phyloP scores from a whole-genome alignment of 2,888 invertebrate species.

The Altica lythri region DNA sequence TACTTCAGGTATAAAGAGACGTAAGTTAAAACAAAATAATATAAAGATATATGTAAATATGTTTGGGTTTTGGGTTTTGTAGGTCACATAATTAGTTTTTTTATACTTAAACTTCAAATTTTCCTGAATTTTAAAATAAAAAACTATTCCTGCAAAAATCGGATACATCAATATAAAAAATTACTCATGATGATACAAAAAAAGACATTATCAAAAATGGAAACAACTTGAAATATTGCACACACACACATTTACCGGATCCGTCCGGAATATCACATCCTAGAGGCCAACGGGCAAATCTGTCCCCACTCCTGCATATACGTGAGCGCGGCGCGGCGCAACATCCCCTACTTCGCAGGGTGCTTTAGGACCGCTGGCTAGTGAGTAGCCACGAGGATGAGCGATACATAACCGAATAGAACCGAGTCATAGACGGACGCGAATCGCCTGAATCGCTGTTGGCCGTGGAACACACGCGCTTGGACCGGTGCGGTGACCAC shows the following conservation, averaged over 20 bases:
- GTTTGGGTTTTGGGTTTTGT: no score
- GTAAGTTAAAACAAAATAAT: no score
- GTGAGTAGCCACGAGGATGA: constrained; percentile 53
- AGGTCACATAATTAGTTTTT: no score
- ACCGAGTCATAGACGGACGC: constrained; percentile 32
- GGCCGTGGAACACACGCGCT: constrained; percentile 57
- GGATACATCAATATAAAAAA: no score
- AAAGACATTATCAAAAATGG: background rate
- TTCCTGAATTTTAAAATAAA: no score
- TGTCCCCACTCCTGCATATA: constrained; percentile 50
- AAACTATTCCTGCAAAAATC: no score
- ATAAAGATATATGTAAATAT: no score
- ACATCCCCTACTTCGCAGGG: constrained; percentile 57
- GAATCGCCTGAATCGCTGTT: constrained; percentile 44
- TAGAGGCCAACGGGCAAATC: constrained; percentile 47
- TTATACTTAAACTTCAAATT: no score
- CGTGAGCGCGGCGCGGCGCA: constrained; percentile 50
- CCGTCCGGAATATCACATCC: constrained; percentile 49
- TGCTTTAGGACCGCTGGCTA: constrained; percentile 62
- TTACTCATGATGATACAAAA: no score
- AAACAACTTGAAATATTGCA: constrained; percentile 24
- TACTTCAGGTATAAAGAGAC: no score
- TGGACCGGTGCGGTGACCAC: constrained; percentile 57
- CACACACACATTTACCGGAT: constrained; percentile 43
- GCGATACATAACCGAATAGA: constrained; percentile 26